These are phyloP conservation scores for Heloderma charlesbogerti DNA, from an alignment of 2,113 vertebrate species.

Conservation along the genomic window DNA sequence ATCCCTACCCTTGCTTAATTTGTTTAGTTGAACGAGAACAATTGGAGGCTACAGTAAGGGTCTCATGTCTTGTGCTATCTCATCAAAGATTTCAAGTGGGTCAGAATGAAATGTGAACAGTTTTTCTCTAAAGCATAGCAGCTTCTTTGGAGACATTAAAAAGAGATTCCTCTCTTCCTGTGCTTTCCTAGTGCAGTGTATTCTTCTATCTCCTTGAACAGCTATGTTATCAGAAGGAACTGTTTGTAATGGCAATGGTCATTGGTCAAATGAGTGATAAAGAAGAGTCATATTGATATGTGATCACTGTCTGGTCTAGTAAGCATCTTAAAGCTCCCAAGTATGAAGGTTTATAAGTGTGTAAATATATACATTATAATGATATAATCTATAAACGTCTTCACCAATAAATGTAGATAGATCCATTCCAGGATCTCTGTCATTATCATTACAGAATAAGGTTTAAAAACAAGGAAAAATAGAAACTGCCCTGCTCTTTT, in stretches of 20 bases:
- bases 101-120: not conserved
- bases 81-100: not conserved
- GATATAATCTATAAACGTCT: not conserved
- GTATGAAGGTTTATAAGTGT: not conserved
- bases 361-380: not conserved
- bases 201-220: not conserved
- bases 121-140: not conserved
- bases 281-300: not conserved
- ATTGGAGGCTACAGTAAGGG: not conserved
- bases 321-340: not conserved
- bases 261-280: not conserved
- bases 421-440: not conserved
- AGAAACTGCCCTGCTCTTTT: not conserved
- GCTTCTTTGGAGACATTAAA: not conserved
- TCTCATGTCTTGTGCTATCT: not conserved
- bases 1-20: constrained; percentile 15
- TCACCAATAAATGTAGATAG: not conserved
- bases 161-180: not conserved
- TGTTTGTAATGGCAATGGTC: not conserved
- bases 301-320: not conserved
- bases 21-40: not conserved
- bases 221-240: not conserved
- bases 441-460: not conserved
- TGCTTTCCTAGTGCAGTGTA: not conserved
- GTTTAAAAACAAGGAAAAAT: not conserved